phyloP scores from a whole-genome alignment of 1,140 invertebrate genomes.

The Brachionus calyciflorus region DNA sequence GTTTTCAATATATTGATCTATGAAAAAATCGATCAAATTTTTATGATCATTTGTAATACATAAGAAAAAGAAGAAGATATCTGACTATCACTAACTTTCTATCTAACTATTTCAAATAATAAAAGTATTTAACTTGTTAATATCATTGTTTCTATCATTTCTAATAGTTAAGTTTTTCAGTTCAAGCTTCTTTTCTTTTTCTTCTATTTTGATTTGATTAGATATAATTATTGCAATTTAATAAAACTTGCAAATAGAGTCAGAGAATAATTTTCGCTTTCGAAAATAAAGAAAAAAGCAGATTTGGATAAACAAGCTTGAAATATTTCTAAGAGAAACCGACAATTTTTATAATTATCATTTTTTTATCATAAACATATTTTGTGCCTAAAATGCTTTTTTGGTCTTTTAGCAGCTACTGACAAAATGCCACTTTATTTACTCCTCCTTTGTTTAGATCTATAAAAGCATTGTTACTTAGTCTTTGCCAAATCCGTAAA shows the following conservation, averaged over 20 bases:
- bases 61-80: too few species aligned
- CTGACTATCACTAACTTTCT: not conserved
- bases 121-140: slow-evolving; percentile 38
- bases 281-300: not conserved
- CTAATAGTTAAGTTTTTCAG: slow-evolving; percentile 8
- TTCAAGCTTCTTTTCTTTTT: slow-evolving; percentile 33
- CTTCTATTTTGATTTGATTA: slow-evolving; percentile 26
- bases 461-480: too few species aligned
- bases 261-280: slow-evolving; percentile 15
- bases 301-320: slow-evolving; percentile 31
- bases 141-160: slow-evolving; percentile 30
- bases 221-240: slow-evolving; percentile 44
- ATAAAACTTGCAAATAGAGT: not conserved
- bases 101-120: slow-evolving; percentile 7
- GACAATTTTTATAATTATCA: slow-evolving; percentile 24
- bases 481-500: too few species aligned
- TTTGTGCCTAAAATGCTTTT: slow-evolving; percentile 10
- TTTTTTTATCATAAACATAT: not conserved
- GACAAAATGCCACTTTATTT: too few species aligned
- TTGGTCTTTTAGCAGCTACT: not conserved
- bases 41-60: not conserved
- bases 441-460: too few species aligned
- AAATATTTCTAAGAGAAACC: slow-evolving; percentile 2
- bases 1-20: not conserved
- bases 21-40: not conserved